Conservation (phyloP, 1,140 invertebrate species). For the Ditylenchus dipsaci region DNA sequence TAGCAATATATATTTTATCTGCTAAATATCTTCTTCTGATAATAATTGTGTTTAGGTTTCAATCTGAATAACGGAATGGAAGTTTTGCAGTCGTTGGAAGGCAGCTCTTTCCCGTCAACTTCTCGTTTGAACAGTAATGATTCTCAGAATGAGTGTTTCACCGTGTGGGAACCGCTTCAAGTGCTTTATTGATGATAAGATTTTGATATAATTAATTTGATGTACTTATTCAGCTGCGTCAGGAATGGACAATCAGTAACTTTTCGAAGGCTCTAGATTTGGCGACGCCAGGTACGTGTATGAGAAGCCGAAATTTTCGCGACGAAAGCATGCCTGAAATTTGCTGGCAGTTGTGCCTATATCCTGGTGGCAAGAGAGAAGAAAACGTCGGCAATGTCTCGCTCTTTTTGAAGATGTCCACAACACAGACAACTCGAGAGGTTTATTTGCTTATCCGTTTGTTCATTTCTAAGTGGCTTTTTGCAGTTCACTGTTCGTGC, state of each 20-base stretch:
- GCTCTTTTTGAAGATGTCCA: conserved; percentile 56
- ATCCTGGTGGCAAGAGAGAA: conserved; percentile 56
- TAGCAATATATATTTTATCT: background rate
- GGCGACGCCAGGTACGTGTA: conserved; percentile 50
- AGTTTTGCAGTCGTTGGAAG: conserved; percentile 13
- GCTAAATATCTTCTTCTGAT: conserved; percentile 6
- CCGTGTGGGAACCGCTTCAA: conserved; percentile 45
- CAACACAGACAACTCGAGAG: conserved; percentile 47
- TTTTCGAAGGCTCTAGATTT: conserved; percentile 50
- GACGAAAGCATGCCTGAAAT: conserved; percentile 52
- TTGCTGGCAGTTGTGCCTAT: conserved; percentile 56
- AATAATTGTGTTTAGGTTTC: conserved; percentile 5
- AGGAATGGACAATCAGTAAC: conserved; percentile 56
- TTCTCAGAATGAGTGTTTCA: conserved; percentile 41
- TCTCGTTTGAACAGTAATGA: conserved; percentile 14
- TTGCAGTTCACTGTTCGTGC: conserved; percentile 54
- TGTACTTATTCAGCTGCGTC: conserved; percentile 22
- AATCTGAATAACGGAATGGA: conserved; percentile 15
- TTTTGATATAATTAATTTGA: too few species aligned
- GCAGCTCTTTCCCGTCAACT: conserved; percentile 22
- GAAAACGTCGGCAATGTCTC: conserved; percentile 57
- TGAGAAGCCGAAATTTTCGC: conserved; percentile 50
- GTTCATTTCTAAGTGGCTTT: background rate
- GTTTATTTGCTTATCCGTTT: conserved; percentile 15
- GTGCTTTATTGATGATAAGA: too few species aligned